A percentile compares a stretch with the other conserved stretches of the same genome.
These are phyloP conservation scores for Ciconia stormi DNA, from an alignment of 2,113 vertebrate species.

Conservation along the genomic window DNA sequence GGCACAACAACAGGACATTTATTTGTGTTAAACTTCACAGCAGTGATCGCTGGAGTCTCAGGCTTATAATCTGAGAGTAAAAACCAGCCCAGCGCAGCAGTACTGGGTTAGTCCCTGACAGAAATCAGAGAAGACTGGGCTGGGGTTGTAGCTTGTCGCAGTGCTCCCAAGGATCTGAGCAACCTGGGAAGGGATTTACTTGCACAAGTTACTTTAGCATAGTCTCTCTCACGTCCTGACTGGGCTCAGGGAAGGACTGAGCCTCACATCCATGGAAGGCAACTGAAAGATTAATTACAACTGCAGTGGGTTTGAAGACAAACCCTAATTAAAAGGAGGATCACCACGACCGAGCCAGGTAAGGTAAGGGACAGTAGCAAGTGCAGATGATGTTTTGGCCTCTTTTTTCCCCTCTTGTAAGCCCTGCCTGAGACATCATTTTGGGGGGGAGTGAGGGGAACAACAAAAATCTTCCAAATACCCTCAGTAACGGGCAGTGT, in stretches of 20 bases:
- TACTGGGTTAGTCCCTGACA: fast-evolving
- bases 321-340: background rate
- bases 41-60: fast-evolving
- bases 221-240: background rate
- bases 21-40: background rate
- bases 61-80: background rate
- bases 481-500: background rate
- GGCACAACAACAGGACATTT: background rate
- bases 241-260: background rate
- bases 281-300: background rate
- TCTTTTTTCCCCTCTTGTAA: background rate
- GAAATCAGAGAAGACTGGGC: background rate
- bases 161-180: background rate
- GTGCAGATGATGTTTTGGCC: background rate
- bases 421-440: background rate
- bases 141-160: fast-evolving
- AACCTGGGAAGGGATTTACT: background rate
- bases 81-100: background rate
- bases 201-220: fast-evolving
- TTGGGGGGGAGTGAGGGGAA: no score
- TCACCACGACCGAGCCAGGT: background rate
- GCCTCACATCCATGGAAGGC: background rate
- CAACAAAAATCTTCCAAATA: background rate
- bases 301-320: background rate
- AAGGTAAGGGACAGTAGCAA: background rate